phyloP scores from a whole-genome alignment of 2,113 vertebrate species.

The Sclerurus mexicanus region DNA sequence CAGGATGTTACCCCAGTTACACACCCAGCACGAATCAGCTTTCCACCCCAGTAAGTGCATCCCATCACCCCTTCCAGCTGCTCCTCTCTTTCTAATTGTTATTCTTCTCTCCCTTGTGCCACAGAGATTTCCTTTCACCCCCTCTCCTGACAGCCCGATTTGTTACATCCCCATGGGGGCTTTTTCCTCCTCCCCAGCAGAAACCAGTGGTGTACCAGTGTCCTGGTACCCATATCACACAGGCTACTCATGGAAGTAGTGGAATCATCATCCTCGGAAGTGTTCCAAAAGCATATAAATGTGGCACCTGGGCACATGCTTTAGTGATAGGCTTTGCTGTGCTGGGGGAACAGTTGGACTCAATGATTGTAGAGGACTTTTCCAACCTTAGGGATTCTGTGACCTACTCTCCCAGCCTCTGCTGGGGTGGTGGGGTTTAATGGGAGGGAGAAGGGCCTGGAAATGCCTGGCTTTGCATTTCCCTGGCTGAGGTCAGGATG shows the following conservation, averaged over 20 bases:
- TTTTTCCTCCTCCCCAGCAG: neutral
- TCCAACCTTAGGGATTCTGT: neutral
- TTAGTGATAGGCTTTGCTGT: neutral
- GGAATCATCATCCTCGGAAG: neutral
- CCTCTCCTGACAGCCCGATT: neutral
- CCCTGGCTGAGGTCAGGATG: neutral
- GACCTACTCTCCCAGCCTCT: neutral
- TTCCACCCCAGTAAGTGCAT: fast-evolving
- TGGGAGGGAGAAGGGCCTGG: neutral
- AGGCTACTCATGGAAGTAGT: neutral
- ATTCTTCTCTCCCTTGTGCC: neutral
- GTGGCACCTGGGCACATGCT: neutral
- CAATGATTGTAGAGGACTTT: neutral
- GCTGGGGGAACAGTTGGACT: neutral
- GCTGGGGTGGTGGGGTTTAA: neutral
- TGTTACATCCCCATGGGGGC: neutral
- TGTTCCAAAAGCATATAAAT: fast-evolving
- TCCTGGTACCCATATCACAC: neutral
- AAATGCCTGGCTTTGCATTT: neutral
- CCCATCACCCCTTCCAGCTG: neutral
- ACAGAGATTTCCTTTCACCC: neutral
- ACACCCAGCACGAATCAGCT: fast-evolving
- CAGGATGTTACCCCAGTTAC: fast-evolving
- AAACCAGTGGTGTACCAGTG: neutral
- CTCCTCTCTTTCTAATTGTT: neutral